Evolutionary conservation across 2,888 invertebrate genomes (phyloP), one percentile per base, ranked within the genome.

Genomic region (Magallana nippona): DNA sequence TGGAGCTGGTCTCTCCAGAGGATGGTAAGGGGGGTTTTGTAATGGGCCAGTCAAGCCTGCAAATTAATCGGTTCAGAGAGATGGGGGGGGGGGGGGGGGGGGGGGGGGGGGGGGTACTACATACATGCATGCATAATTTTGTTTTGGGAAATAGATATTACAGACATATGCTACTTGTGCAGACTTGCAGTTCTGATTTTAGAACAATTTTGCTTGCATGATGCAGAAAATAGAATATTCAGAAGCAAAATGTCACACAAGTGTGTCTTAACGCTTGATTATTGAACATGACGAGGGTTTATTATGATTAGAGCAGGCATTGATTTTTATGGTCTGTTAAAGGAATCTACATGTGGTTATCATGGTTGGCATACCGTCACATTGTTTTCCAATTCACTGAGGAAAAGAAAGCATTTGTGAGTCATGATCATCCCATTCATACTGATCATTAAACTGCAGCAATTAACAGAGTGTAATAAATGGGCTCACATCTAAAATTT

Each of bases 1-100:
- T 87, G 17, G 87, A 88, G 19, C 62, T 84, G 27, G 58, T 79
- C 55, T 85, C 89, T 11, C 84, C 87, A 5, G 91, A 91, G 78
- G 90, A 91, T 86, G 90, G 90, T 90, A 86, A 86, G 81, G 58
- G 27, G 15, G 57, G 56, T 44, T 8, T 44, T 8, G 0, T 44
- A 44, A 44, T 0, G 8, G 44, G 44, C 44, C 44, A 44, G 22
- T 15, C 3, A 11, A 22, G 32, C 3, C 13, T 13, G 27, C 11
- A 32, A 13, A 3, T 27, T 27, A 22, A 71, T 11, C 27, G 22
- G 10, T 63, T 11, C 11, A 63, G 22, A 27, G 10, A 13, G 11
- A 27, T 27, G 1, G 27, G 22, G 10, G 22, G 27, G 27, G 27
- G 63, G 19, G n/a, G n/a, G n/a, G n/a, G 32, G 71, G 32, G 71